Evolutionary conservation across 1,140 invertebrate genomes (phyloP), one percentile per base, ranked within the genome.

Genomic region (Meloidogyne hapla): DNA sequence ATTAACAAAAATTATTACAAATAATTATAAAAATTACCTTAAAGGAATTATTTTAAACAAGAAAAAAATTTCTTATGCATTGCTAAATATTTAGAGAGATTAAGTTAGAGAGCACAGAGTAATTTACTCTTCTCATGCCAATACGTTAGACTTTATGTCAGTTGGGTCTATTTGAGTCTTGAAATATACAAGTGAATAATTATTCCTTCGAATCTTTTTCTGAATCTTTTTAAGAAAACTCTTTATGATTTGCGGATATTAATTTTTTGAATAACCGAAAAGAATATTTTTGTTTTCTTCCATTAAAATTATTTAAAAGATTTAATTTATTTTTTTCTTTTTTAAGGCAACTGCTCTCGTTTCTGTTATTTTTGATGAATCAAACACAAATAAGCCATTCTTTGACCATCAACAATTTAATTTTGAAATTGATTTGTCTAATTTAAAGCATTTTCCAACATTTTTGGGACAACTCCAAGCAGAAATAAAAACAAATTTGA

Each of bases 271-370:
- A n/a, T n/a, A n/a, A n/a, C n/a, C n/a, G n/a, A n/a, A n/a, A n/a
- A n/a, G n/a, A n/a, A n/a, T n/a, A n/a, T n/a, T n/a, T n/a, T n/a
- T n/a, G n/a, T n/a, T n/a, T n/a, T n/a, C n/a, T n/a, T 33, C 33
- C 33, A 33, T 6, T 6, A 18, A 4, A 25, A 67, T 25, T 23
- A 5, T 42, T 67, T 42, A 67, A 67, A 15, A 2, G 2, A 15
- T 15, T 45, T 42, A 21, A 26, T 56, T 70, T 70, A 5, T 28
- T 38, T 40, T 21, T 25, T 23, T 38, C 6, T 45, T 33, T 77
- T 79, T 83, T 62, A 38, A 84, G 83, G 81, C 83, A 21, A 79
- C 69, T 1, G 78, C 81, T 26, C 62, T 81, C 40, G 81, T 84
- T 38, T 81, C 81, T 8, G 79, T 84, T n/a, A 56, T 80, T 10